Evolutionary conservation across 2,888 invertebrate genomes (phyloP), one percentile per base, ranked within the genome.

Genomic region (Plutella xylostella): DNA sequence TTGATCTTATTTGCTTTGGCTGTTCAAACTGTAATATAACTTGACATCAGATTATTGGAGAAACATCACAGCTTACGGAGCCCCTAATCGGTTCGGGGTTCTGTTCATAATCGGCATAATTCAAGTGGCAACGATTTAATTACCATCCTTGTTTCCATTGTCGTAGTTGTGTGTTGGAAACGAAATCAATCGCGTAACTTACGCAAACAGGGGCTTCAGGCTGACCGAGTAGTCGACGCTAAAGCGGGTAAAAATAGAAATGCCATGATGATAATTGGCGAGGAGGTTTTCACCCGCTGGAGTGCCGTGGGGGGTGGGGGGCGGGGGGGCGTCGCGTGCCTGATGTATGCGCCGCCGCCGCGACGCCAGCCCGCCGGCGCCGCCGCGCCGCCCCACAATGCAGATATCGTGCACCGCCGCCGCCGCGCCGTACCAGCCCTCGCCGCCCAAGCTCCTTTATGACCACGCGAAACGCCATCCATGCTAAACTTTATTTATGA

Each of bases 341-440:
- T 80, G 78, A 79, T 79, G 73, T 78, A 78, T 78, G 77, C 78
- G 77, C 75, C 80, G 78, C 46, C 52, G 48, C 78, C 75, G 72
- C 72, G 75, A n/a, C n/a, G n/a, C n/a, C n/a, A n/a, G 67, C 72
- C 76, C 75, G 72, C 68, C 75, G 76, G 78, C 69, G 76, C 77
- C 79, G 76, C 80, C 72, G 73, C 79, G 61, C 80, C 80, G 77
- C 80, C 79, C 66, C 65, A 68, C 73, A 72, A 72, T 82, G 82
- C 80, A 80, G 82, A 79, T 78, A 78, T 72, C 79, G 77, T 78
- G 79, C 77, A 77, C 57, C 67, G 62, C 58, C 30, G 19, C 42
- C 38, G 37, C n/a, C n/a, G n/a, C n/a, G n/a, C n/a, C n/a, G n/a
- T 39, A 41, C 34, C 39, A 28, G 58, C 60, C 63, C 59, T 60